A percentile compares a stretch with the other conserved stretches of the same genome.
Evolutionary conservation across 2,113 vertebrate species (phyloP).

Genomic region (Mesembrinibis cayennensis): DNA sequence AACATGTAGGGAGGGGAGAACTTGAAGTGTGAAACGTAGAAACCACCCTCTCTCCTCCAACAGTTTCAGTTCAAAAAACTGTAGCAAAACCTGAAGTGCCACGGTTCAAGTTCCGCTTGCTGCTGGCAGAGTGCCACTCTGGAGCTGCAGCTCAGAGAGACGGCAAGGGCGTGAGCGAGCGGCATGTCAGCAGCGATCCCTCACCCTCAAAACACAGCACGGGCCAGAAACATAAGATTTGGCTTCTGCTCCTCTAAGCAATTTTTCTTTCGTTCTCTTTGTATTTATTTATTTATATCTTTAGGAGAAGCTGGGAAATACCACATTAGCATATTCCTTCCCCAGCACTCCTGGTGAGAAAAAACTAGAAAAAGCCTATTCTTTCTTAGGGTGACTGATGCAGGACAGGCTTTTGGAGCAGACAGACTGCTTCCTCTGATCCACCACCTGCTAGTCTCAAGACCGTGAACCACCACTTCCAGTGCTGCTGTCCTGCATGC

Average conservation of each 20-base stretch:
- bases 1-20: constrained; percentile 36
- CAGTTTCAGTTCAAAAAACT: constrained; percentile 61
- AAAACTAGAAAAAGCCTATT: background rate
- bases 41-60: constrained; percentile 16
- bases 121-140: constrained; percentile 1
- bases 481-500: constrained; percentile 4
- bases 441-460: constrained; percentile 5
- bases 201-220: background rate
- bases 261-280: background rate
- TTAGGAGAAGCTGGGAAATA: background rate
- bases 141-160: background rate
- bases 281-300: background rate
- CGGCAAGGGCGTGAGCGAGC: fast-evolving
- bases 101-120: constrained; percentile 37
- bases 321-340: background rate
- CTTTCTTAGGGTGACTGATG: background rate
- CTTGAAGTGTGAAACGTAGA: background rate
- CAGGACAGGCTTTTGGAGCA: background rate
- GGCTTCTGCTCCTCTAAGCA: background rate
- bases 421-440: background rate
- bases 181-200: fast-evolving
- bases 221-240: background rate
- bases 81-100: constrained; percentile 60
- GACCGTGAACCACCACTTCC: constrained; percentile 7
- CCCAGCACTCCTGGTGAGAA: background rate